phyloP scores from a whole-genome alignment of 2,797 vertebrate species.

The Meriones psammophilus region DNA sequence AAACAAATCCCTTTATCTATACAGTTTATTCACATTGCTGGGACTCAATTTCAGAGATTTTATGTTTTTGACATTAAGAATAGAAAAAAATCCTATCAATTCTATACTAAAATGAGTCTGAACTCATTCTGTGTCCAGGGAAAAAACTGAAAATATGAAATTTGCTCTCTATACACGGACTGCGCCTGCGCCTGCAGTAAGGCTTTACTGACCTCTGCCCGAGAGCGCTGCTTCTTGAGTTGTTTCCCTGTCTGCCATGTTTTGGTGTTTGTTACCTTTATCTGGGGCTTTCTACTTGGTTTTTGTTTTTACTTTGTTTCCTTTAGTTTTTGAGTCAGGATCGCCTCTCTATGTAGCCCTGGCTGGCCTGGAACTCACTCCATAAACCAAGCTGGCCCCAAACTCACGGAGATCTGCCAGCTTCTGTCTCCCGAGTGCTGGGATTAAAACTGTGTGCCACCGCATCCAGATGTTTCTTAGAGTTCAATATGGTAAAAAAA shows the following conservation, averaged over 20 bases:
- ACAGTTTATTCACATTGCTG: neutral
- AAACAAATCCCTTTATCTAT: neutral
- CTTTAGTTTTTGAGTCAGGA: neutral
- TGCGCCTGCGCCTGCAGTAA: neutral
- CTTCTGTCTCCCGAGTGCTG: neutral
- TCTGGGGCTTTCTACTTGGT: neutral
- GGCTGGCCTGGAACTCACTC: neutral
- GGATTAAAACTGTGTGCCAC: neutral
- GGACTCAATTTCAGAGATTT: neutral
- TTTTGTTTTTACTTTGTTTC: neutral
- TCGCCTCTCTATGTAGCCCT: neutral
- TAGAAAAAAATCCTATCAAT: conserved; percentile 32
- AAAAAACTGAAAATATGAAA: neutral
- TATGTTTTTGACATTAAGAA: conserved; percentile 35
- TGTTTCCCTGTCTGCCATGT: conserved; percentile 23
- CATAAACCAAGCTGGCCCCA: neutral
- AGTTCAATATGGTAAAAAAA: neutral
- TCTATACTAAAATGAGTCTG: neutral
- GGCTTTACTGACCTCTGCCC: conserved; percentile 23
- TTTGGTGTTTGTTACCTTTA: conserved; percentile 41
- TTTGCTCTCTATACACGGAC: neutral
- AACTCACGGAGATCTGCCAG: neutral
- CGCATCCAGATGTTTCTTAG: neutral
- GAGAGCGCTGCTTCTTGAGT: neutral
- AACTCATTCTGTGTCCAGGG: neutral